Evolutionary conservation across 2,888 invertebrate species (phyloP).

Genomic region (Achlya flavicornis): DNA sequence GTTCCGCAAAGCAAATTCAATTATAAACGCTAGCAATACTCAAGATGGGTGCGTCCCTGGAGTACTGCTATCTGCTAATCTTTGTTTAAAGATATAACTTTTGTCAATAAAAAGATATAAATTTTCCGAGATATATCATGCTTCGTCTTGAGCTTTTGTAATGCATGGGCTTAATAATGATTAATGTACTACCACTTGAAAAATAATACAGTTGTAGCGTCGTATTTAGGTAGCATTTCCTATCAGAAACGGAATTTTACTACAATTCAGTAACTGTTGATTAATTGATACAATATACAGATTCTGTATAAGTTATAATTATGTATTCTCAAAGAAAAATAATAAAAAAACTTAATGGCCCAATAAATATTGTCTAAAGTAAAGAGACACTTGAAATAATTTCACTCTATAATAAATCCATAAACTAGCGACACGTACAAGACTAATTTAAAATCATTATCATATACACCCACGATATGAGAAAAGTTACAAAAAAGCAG

Average conservation of each 20-base stretch:
- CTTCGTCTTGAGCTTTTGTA: too few relatives aligned
- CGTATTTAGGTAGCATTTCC: not conserved
- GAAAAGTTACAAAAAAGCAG: not conserved
- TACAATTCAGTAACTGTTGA: not conserved
- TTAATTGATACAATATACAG: too few relatives aligned
- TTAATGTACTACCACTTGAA: too few relatives aligned
- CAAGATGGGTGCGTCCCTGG: constrained; percentile 9
- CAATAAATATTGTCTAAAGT: too few relatives aligned
- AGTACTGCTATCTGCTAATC: not conserved
- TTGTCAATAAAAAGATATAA: not conserved
- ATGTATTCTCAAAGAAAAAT: not conserved
- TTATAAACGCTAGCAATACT: constrained; percentile 37
- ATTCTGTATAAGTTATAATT: not conserved
- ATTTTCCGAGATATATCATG: not conserved
- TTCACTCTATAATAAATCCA: not conserved
- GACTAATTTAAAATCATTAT: not conserved
- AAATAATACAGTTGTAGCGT: too few relatives aligned
- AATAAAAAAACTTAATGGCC: too few relatives aligned
- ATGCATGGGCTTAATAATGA: too few relatives aligned
- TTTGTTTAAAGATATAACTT: not conserved
- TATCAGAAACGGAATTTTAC: not conserved
- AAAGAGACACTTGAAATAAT: too few relatives aligned
- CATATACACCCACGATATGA: not conserved
- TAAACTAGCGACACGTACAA: not conserved
- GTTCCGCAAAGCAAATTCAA: constrained; percentile 54